Conservation (phyloP, 2,113 vertebrate species). For the Talpa occidentalis region DNA sequence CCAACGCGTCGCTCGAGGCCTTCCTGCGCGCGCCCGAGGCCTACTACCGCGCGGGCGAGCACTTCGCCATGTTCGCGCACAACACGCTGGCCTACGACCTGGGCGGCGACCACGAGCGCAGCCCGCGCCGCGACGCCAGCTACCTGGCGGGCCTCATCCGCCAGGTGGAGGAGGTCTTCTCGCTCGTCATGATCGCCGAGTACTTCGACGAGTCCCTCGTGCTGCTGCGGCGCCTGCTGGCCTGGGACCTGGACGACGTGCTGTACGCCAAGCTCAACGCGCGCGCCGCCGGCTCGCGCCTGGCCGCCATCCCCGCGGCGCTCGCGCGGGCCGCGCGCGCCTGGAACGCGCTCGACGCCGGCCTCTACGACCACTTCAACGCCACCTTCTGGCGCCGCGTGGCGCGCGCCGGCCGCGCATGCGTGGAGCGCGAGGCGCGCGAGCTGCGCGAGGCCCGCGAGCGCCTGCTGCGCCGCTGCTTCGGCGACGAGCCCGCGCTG, state of each 20-base stretch:
- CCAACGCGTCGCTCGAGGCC: slow-evolving; percentile 89
- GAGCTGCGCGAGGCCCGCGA: slow-evolving; percentile 87
- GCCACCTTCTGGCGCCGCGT: slow-evolving; percentile 90
- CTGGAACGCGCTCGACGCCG: slow-evolving; percentile 91
- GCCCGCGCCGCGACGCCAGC: slow-evolving; percentile 61
- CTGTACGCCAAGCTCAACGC: slow-evolving; percentile 93
- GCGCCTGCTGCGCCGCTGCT: slow-evolving; percentile 87
- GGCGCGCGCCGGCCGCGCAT: slow-evolving; percentile 83
- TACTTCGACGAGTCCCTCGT: slow-evolving; percentile 94
- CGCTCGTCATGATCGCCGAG: slow-evolving; percentile 93
- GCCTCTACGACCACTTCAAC: slow-evolving; percentile 92
- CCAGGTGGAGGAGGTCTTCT: slow-evolving; percentile 89
- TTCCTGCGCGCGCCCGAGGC: slow-evolving; percentile 88
- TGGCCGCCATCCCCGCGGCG: slow-evolving; percentile 79
- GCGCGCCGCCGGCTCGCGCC: slow-evolving; percentile 87
- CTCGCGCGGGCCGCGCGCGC: slow-evolving; percentile 85
- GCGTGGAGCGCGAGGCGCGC: slow-evolving; percentile 88
- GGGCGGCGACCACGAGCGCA: slow-evolving; percentile 89
- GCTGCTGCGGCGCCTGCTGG: slow-evolving; percentile 90
- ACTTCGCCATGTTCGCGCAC: slow-evolving; percentile 90
- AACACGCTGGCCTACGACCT: slow-evolving; percentile 92
- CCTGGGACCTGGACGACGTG: slow-evolving; percentile 92
- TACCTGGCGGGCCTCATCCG: slow-evolving; percentile 87
- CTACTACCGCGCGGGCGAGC: slow-evolving; percentile 90
- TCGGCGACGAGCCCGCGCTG: slow-evolving; percentile 80